These are phyloP conservation scores for Crotalus viridis DNA, from an alignment of 2,113 vertebrate genomes.

Conservation along the genomic window DNA sequence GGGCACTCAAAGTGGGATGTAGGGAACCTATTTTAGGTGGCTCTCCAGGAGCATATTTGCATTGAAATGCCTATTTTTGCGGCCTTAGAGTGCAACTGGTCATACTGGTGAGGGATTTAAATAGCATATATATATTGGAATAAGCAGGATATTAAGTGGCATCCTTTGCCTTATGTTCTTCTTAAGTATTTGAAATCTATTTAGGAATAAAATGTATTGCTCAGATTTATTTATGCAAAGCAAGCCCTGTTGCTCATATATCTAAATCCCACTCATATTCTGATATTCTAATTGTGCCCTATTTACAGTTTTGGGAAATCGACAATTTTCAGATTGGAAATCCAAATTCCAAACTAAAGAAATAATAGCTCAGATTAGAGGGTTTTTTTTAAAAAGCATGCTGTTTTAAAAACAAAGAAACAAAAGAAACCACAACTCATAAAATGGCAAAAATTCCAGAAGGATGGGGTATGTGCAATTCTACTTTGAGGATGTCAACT, in stretches of 20 bases:
- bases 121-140: not conserved
- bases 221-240: not conserved
- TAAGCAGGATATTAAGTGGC: not conserved
- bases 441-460: not conserved
- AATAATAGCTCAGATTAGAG: not conserved
- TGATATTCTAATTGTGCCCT: not conserved
- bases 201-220: not conserved
- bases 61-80: too few species aligned
- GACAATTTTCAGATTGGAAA: not conserved
- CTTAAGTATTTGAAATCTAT: not conserved
- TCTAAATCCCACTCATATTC: not conserved
- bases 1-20: not conserved
- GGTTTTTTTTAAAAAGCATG: not conserved
- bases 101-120: not conserved
- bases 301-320: not conserved
- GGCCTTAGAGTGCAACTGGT: not conserved
- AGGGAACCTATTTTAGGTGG: not conserved
- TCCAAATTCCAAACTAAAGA: not conserved
- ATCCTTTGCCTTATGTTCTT: not conserved
- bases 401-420: not conserved
- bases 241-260: not conserved
- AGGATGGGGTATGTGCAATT: not conserved
- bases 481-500: not conserved
- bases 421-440: not conserved
- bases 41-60: not conserved